Evolutionary conservation across 2,797 vertebrate species (phyloP).

Genomic region (Meriones psammophilus): DNA sequence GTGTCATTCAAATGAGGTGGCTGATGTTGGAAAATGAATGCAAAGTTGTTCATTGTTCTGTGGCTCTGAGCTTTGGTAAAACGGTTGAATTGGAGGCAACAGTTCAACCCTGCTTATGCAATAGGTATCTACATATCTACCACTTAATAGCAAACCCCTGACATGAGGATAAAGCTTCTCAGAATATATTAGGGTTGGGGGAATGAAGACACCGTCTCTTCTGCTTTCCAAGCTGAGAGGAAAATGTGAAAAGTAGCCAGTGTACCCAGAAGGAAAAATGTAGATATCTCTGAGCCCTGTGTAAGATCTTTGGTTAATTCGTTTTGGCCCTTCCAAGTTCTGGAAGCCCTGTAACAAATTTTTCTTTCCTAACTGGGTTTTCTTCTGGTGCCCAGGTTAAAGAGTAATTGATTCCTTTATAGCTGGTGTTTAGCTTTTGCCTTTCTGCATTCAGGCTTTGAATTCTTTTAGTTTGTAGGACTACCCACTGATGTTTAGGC

Average conservation of each 20-base stretch:
- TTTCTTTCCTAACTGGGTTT: background rate
- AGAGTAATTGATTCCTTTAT: conserved; percentile 80
- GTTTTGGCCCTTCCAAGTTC: conserved; percentile 14
- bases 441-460: conserved; percentile 70
- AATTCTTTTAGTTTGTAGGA: conserved; percentile 69
- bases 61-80: conserved; percentile 62
- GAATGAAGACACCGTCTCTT: conserved; percentile 52
- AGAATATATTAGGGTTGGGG: conserved; percentile 4
- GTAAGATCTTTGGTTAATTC: conserved; percentile 49
- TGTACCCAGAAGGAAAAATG: conserved; percentile 50
- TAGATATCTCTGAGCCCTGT: conserved; percentile 32
- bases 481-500: conserved; percentile 81
- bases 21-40: conserved; percentile 77
- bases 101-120: conserved; percentile 63
- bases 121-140: conserved; percentile 56
- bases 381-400: conserved; percentile 64
- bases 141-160: conserved; percentile 43
- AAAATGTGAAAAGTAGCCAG: conserved; percentile 24
- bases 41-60: conserved; percentile 73
- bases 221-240: conserved; percentile 23
- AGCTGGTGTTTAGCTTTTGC: conserved; percentile 67
- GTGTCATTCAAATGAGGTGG: conserved; percentile 73
- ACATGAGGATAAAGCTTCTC: conserved; percentile 49
- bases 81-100: conserved; percentile 62
- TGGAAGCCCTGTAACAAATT: conserved; percentile 11